Percentiles rank a stretch among this genome's conserved stretches.
Evolutionary conservation across 2,113 vertebrate genomes (phyloP).

Genomic region (Malurus melanocephalus): DNA sequence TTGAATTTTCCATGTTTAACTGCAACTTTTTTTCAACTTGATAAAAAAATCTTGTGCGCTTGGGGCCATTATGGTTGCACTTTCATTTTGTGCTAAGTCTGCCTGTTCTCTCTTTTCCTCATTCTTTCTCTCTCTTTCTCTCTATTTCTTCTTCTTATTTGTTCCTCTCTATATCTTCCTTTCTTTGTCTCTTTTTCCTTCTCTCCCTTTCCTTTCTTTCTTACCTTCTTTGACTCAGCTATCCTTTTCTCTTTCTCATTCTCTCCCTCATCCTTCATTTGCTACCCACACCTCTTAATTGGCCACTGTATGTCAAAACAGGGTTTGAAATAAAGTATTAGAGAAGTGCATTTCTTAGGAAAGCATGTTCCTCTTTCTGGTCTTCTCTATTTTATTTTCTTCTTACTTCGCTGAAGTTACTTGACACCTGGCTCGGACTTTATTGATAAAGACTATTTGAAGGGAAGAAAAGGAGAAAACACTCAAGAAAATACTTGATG

Average conservation of each 20-base stretch:
- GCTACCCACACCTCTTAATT: not conserved
- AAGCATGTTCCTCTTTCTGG: not conserved
- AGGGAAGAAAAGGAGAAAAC: not conserved
- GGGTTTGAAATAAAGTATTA: not conserved
- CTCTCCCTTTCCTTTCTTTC: not conserved
- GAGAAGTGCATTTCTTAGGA: not conserved
- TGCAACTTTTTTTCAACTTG: constrained; percentile 17
- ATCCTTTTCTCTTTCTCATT: not conserved
- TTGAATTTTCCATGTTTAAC: constrained; percentile 53
- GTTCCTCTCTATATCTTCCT: not conserved
- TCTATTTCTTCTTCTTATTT: not conserved
- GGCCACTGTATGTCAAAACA: not conserved
- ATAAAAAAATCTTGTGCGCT: constrained; percentile 25
- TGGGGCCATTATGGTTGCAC: not conserved
- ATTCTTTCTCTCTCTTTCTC: not conserved
- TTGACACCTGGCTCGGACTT: not conserved
- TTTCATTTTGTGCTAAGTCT: constrained; percentile 16
- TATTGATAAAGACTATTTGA: not conserved
- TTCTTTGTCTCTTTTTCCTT: not conserved
- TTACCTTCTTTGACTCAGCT: not conserved
- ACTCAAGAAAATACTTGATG: not conserved
- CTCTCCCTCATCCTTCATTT: not conserved
- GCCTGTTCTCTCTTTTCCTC: not conserved
- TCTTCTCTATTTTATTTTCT: not conserved
- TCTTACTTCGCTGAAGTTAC: not conserved